phyloP scores from a whole-genome alignment of 1,140 invertebrate genomes.

The Nixonia krombeini region DNA sequence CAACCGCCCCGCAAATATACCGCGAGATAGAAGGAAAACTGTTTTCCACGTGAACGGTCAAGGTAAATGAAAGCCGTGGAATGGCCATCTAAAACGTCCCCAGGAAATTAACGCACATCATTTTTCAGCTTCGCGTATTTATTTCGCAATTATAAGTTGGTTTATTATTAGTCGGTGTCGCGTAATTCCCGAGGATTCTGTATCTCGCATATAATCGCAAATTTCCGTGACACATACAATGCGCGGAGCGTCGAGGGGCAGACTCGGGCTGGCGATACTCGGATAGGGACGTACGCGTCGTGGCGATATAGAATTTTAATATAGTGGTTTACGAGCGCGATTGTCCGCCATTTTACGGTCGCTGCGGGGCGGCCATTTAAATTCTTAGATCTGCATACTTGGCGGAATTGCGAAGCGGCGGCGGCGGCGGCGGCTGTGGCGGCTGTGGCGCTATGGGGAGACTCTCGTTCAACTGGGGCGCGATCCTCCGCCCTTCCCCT shows the following conservation, averaged over 20 bases:
- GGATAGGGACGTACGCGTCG: constrained; percentile 23
- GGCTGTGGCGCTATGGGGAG: too few species aligned
- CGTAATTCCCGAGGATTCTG: constrained; percentile 35
- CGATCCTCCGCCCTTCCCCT: too few species aligned
- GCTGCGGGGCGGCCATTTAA: constrained; percentile 68
- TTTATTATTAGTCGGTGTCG: constrained; percentile 30
- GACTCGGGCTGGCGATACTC: constrained; percentile 34
- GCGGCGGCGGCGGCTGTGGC: not conserved
- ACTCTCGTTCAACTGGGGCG: too few species aligned
- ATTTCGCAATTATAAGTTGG: not conserved
- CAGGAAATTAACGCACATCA: not conserved
- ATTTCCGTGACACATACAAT: constrained; percentile 43
- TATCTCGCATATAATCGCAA: constrained; percentile 43
- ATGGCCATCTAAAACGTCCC: not conserved
- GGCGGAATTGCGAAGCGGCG: constrained; percentile 66
- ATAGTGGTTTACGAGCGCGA: constrained; percentile 72
- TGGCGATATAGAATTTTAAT: constrained; percentile 72
- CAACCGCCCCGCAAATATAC: too few species aligned
- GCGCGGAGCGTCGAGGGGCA: constrained; percentile 19
- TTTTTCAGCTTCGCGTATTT: not conserved
- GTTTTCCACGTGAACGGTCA: too few species aligned
- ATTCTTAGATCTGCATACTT: constrained; percentile 73
- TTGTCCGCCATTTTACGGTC: constrained; percentile 71
- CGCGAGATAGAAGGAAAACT: too few species aligned
- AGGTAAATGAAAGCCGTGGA: not conserved